phyloP scores from a whole-genome alignment of 1,140 invertebrate species.

The Drosophila melanica region DNA sequence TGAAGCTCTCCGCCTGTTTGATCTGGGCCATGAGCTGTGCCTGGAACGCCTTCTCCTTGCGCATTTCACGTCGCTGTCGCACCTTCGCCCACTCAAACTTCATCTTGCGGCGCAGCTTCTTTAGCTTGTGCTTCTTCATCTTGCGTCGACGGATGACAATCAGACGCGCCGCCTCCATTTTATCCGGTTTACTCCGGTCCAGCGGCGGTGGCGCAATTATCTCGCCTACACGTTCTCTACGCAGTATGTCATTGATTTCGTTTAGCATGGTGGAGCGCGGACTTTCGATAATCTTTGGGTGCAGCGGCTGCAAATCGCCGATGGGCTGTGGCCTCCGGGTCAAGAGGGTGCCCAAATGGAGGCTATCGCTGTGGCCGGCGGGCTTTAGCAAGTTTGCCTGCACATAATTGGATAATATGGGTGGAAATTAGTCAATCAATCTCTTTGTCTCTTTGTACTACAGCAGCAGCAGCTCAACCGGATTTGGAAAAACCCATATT shows the following conservation, averaged over 20 bases:
- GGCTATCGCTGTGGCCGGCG: constrained; percentile 15
- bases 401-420: constrained; percentile 83
- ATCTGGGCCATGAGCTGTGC: constrained; percentile 88
- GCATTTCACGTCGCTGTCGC: constrained; percentile 87
- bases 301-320: constrained; percentile 54
- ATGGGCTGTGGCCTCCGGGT: constrained; percentile 32
- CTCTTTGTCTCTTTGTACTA: constrained; percentile 17
- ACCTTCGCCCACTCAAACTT: constrained; percentile 89
- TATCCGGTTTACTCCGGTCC: constrained; percentile 73
- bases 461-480: constrained; percentile 52
- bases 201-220: constrained; percentile 52
- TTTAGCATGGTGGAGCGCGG: constrained; percentile 62
- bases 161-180: constrained; percentile 89
- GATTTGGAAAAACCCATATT: constrained; percentile 75
- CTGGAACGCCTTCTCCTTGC: constrained; percentile 91
- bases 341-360: constrained; percentile 15
- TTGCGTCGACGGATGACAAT: constrained; percentile 92
- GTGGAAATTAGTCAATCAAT: constrained; percentile 67
- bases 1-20: constrained; percentile 89
- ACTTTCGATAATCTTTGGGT: constrained; percentile 66
- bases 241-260: constrained; percentile 73
- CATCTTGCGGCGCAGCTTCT: constrained; percentile 91
- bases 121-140: constrained; percentile 94
- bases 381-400: constrained; percentile 64
- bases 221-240: constrained; percentile 57